Conservation (phyloP, 2,888 invertebrate genomes). For the Phortica okadai region DNA sequence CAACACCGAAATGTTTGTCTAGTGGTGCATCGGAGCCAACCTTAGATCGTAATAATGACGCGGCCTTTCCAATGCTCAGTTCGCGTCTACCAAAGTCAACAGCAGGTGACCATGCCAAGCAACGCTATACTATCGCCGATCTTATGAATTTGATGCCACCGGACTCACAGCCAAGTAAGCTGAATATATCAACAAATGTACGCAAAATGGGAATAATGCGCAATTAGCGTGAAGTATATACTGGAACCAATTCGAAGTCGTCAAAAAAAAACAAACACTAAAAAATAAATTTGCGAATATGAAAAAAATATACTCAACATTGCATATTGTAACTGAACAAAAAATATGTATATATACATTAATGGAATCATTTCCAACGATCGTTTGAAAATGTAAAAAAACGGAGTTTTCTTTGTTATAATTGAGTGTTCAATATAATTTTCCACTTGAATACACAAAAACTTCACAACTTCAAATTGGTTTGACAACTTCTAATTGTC, state of each 20-base stretch:
- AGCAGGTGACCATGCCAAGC: not conserved
- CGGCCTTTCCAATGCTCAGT: not conserved
- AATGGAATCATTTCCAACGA: no score
- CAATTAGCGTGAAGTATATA: no score
- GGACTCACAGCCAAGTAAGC: not conserved
- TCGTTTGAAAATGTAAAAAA: no score
- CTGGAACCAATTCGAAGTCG: not conserved
- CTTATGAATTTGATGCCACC: not conserved
- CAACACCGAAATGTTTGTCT: not conserved
- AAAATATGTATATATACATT: no score
- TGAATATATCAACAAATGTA: not conserved
- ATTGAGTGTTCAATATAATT: no score
- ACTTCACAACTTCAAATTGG: no score
- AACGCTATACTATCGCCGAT: not conserved
- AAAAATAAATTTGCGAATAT: no score
- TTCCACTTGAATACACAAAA: no score
- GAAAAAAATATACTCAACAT: no score
- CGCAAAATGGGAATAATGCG: not conserved
- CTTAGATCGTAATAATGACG: not conserved
- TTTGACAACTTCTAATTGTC: no score
- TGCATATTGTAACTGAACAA: no score
- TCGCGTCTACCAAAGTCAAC: not conserved
- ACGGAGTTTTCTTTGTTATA: no score
- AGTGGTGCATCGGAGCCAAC: not conserved
- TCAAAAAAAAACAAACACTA: not conserved